These are phyloP conservation scores for Anas flavirostris DNA, from an alignment of 2,797 vertebrate species.

Conservation along the genomic window DNA sequence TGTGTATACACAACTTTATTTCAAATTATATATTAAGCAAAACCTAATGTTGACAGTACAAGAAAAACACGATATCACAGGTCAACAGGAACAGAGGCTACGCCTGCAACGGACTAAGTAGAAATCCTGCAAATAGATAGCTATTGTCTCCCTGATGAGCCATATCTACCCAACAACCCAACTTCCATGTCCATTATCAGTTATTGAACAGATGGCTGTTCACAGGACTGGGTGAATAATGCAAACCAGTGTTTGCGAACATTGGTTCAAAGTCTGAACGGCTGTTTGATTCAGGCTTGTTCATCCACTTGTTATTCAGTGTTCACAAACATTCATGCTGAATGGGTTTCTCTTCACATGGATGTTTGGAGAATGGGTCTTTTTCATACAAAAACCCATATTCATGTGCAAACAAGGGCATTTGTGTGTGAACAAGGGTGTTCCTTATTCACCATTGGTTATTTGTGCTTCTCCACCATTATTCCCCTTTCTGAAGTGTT, in stretches of 20 bases:
- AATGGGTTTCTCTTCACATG: conserved; percentile 70
- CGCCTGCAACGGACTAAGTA: not conserved
- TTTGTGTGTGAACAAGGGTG: conserved; percentile 64
- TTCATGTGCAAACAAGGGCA: conserved; percentile 69
- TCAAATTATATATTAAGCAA: not conserved
- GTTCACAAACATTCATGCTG: conserved; percentile 62
- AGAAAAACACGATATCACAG: not conserved
- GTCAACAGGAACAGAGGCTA: not conserved
- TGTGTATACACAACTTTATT: not conserved
- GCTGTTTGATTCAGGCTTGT: conserved; percentile 67
- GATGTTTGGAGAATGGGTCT: conserved; percentile 67
- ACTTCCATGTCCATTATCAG: conserved; percentile 69
- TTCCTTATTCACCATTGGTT: conserved; percentile 42
- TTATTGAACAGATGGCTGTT: conserved; percentile 69
- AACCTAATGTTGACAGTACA: not conserved
- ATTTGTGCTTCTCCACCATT: conserved; percentile 57
- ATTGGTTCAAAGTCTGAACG: conserved; percentile 69
- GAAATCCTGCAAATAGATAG: conserved; percentile 41
- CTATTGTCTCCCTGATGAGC: conserved; percentile 61
- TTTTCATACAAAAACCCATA: conserved; percentile 58
- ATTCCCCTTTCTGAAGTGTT: conserved; percentile 30
- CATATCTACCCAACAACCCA: conserved; percentile 61
- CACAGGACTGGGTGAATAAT: conserved; percentile 59
- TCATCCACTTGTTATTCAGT: conserved; percentile 69
- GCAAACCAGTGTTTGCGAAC: conserved; percentile 59